Evolutionary conservation across 1,140 invertebrate species (phyloP), one percentile per base, ranked within the genome.

Genomic region (Stegodyphus mimosarum): DNA sequence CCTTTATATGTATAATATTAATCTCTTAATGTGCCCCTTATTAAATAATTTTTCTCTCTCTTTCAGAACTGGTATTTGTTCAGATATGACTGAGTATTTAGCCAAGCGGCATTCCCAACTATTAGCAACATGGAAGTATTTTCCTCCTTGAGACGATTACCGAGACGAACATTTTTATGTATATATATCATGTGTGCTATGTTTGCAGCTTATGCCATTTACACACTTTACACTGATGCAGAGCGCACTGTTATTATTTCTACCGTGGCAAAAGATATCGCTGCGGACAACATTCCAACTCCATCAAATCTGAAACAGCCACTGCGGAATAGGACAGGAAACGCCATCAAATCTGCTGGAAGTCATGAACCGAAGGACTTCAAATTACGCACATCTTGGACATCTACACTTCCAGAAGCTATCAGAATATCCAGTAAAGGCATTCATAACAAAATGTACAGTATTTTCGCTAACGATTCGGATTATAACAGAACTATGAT

Each of bases 161-260:
- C 81, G 3, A 84, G 53, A 15, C 60, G 73, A 9, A 55, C 66
- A 7, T 5, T 84, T 13, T 10, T 74, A 11, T 83, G 70, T 53
- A 50, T 83, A 0, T 52, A 75, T n/a, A 15, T 84, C 13, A 10
- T 53, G 5, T 84, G 63, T 15, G 63, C 51, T 9, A 84, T 69
- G 49, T 64, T 84, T 11, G 18, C 49, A 15, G 60, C 71, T 7
- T 76, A 60, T 64, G 81, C 66, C 49, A 60, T 84, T 15, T 75
- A 67, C 71, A 70, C 73, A 7, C 50, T 84, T 17, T 84, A 69
- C 60, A 6, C 64, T 15, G 80, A 83, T 13, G 13, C 69, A 6
- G 60, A 70, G 13, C 13, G 10, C 7, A 9, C 52, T 13, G 17
- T 69, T 6, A 6, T 51, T n/a, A 72, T 17, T n/a, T 7, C 7